phyloP scores from a whole-genome alignment of 1,140 invertebrate genomes.

The Drosophila orena region DNA sequence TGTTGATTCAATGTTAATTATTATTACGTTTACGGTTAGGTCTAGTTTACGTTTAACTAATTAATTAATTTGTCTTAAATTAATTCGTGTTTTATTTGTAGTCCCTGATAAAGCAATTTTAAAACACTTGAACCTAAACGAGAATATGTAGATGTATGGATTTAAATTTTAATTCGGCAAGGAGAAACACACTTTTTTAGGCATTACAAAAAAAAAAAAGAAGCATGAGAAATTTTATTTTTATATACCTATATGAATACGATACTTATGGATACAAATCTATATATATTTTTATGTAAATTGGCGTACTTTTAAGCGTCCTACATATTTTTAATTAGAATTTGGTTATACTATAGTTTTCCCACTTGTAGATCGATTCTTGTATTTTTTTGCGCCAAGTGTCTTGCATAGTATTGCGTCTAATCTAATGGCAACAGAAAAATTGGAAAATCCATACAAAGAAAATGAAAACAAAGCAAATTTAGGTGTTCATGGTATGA shows the following conservation, averaged over 20 bases:
- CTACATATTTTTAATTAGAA: constrained; percentile 48
- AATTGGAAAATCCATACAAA: constrained; percentile 49
- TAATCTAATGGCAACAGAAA: constrained; percentile 46
- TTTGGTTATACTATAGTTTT: constrained; percentile 36
- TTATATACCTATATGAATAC: constrained; percentile 66
- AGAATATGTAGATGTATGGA: constrained; percentile 39
- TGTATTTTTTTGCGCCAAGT: constrained; percentile 65
- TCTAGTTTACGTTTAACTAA: constrained; percentile 68
- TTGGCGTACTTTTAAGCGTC: constrained; percentile 63
- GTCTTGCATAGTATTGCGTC: constrained; percentile 73
- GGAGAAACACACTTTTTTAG: constrained; percentile 29
- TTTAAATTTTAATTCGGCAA: constrained; percentile 26
- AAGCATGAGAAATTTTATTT: constrained; percentile 71
- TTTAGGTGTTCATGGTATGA: constrained; percentile 72
- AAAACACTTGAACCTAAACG: constrained; percentile 40
- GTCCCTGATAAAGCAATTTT: constrained; percentile 61
- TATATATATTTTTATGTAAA: constrained; percentile 70
- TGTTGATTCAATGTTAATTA: constrained; percentile 82
- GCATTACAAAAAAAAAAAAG: constrained; percentile 34
- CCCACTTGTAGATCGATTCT: constrained; percentile 30
- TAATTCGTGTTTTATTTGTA: constrained; percentile 68
- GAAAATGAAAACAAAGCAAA: constrained; percentile 41
- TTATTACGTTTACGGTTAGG: constrained; percentile 73
- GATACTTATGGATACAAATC: constrained; percentile 48
- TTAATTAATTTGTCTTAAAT: constrained; percentile 71